Evolutionary conservation across 2,113 vertebrate species (phyloP).

Genomic region (Piprites chloris): DNA sequence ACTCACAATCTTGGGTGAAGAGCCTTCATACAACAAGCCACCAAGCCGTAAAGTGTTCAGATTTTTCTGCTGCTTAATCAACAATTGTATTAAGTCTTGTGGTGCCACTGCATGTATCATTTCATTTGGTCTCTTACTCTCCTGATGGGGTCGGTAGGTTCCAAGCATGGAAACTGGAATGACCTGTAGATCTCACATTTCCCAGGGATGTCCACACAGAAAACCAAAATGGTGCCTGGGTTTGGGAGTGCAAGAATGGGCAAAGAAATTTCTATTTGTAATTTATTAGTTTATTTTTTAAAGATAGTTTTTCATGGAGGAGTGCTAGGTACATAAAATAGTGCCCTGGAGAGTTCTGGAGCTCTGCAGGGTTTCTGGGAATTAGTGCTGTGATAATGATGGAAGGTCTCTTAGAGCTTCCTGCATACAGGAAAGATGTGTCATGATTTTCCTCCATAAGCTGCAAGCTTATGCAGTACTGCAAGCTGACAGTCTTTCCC

Average conservation of each 20-base stretch:
- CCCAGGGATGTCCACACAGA: background rate
- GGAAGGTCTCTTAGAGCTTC: background rate
- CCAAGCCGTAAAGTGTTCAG: background rate
- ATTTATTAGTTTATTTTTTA: background rate
- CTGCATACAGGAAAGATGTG: background rate
- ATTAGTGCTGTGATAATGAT: background rate
- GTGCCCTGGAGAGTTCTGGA: background rate
- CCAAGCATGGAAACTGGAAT: background rate
- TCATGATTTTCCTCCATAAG: conserved; percentile 1
- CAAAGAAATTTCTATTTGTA: background rate
- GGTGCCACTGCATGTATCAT: background rate
- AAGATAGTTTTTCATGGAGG: background rate
- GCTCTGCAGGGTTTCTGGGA: background rate
- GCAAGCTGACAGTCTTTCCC: background rate
- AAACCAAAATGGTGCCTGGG: background rate
- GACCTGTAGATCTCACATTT: background rate
- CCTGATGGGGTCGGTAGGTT: background rate
- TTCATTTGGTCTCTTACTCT: background rate
- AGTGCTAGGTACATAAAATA: background rate
- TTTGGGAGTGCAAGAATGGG: background rate
- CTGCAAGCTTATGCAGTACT: background rate
- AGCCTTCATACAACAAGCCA: background rate
- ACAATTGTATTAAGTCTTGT: background rate
- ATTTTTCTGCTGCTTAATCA: background rate
- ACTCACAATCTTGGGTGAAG: background rate